Evolutionary conservation across 2,113 vertebrate genomes (phyloP), one percentile per base, ranked within the genome.

Genomic region (Amazona vittata): DNA sequence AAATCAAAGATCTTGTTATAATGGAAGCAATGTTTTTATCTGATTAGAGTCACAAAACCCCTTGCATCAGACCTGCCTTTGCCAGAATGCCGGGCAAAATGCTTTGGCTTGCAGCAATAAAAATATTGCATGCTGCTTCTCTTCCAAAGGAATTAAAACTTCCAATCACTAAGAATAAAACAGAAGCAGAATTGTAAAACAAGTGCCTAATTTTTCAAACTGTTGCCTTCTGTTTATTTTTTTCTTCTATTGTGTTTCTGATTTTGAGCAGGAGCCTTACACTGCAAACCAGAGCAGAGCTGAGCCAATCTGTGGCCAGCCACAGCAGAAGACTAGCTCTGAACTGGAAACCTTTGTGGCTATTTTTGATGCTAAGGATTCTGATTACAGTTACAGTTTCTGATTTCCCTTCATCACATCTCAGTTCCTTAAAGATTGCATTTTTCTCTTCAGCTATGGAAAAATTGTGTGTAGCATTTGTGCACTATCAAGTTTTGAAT

Each of bases 1-100:
- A 90, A 95, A 95, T 93, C 89, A 86, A 92, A 94, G 92, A 88
- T 70, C 68, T 81, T 70, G 24, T 83, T 92, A 49, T 70, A 88
- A 92, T 73, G 60, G 68, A 92, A 95, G 79, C 71, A 92, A 50
- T 29, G 68, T 67, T 95, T 96, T 86, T 86, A 96, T 90, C 83
- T 86, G 88, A 95, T 95, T 83, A 92, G 62, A 88, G 71, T 29
- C 11, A 1, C 82, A 93, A 93, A 97, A 67, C 8, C 26, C 80
- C 22, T 93, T 93, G 64, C 43, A 78, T 96, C 95, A 94, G 88
- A 73, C 80, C 53, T 35, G 71, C 2, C 3, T 24, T 49, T 78
- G 90, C 68, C 83, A 92, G 85, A 94, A 65, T 1, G 7, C 49
- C 44, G 11, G 41, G 2, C 49, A 91, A 85, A 95, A 71, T 3